Evolutionary conservation across 2,113 vertebrate genomes (phyloP).

Genomic region (Stigmatopora argus): DNA sequence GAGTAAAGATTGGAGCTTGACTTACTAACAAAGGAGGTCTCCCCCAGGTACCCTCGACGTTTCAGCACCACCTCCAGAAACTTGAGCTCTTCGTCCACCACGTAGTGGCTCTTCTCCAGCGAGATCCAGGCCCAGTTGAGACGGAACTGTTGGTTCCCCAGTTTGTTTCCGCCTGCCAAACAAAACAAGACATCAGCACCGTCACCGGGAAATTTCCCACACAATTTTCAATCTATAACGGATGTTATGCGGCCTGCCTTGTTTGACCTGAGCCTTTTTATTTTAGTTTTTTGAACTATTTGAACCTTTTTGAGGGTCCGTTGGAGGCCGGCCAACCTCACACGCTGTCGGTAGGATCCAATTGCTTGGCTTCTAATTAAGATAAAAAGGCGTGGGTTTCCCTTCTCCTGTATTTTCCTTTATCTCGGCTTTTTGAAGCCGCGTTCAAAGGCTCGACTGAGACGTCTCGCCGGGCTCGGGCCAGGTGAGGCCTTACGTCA

Average conservation of each 20-base stretch:
- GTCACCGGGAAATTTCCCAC: too few species aligned
- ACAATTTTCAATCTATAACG: too few species aligned
- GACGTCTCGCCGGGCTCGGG: slow-evolving; percentile 49
- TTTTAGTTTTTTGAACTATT: too few species aligned
- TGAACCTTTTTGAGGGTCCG: slow-evolving; percentile 19
- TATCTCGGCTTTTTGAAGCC: slow-evolving; percentile 55
- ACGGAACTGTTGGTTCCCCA: slow-evolving; percentile 85
- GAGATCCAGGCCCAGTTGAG: slow-evolving; percentile 97
- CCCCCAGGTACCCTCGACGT: slow-evolving; percentile 88
- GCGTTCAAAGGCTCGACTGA: slow-evolving; percentile 50
- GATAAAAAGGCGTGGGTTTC: slow-evolving; percentile 54
- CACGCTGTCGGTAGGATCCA: slow-evolving; percentile 36
- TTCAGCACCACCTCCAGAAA: slow-evolving; percentile 84
- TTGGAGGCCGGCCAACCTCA: slow-evolving; percentile 29
- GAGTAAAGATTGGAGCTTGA: slow-evolving; percentile 6
- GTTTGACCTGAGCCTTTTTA: neutral
- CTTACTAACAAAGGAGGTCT: slow-evolving; percentile 96
- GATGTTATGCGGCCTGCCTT: neutral
- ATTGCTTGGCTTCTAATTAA: slow-evolving; percentile 66
- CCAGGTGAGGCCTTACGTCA: slow-evolving; percentile 40
- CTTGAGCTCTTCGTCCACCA: slow-evolving; percentile 85
- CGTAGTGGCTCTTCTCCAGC: slow-evolving; percentile 83
- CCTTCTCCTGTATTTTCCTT: slow-evolving; percentile 45
- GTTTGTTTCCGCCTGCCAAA: slow-evolving; percentile 82
- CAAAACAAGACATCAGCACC: slow-evolving; percentile 16